Percentiles rank a stretch among this genome's conserved stretches.
Evolutionary conservation across 2,797 vertebrate genomes (phyloP).

Genomic region (Selene dorsalis): DNA sequence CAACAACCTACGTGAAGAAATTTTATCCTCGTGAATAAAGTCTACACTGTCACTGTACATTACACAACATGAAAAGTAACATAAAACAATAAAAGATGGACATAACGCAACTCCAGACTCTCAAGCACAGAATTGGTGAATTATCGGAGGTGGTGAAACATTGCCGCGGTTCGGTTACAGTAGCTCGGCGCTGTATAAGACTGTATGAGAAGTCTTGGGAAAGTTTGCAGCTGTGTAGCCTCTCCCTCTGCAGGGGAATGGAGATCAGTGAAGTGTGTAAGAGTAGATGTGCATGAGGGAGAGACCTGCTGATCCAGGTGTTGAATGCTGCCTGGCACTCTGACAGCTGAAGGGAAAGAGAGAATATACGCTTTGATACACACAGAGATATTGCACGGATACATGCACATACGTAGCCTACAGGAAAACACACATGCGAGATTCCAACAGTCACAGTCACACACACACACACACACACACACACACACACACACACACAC

Average conservation of each 20-base stretch:
- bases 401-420: slow-evolving; percentile 48
- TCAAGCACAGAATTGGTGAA: slow-evolving; percentile 35
- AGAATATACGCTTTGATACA: slow-evolving; percentile 57
- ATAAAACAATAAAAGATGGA: slow-evolving; percentile 61
- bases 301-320: slow-evolving; percentile 81
- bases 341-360: slow-evolving; percentile 66
- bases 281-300: slow-evolving; percentile 70
- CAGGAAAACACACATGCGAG: slow-evolving; percentile 45
- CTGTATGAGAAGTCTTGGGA: slow-evolving; percentile 66
- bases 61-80: slow-evolving; percentile 65
- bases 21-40: slow-evolving; percentile 50
- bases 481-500: slow-evolving; percentile 22
- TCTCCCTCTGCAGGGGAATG: slow-evolving; percentile 61
- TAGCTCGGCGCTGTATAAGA: slow-evolving; percentile 53
- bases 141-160: slow-evolving; percentile 70
- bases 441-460: slow-evolving; percentile 26
- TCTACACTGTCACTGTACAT: slow-evolving; percentile 57
- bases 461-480: slow-evolving; percentile 24
- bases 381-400: slow-evolving; percentile 48
- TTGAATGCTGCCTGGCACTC: slow-evolving; percentile 75
- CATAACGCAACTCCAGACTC: slow-evolving; percentile 59
- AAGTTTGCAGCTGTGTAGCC: slow-evolving; percentile 76
- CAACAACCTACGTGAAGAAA: slow-evolving; percentile 62
- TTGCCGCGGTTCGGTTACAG: slow-evolving; percentile 63
- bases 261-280: slow-evolving; percentile 78